Conservation (phyloP, 2,888 invertebrate genomes). For the Girardia tigrina region DNA sequence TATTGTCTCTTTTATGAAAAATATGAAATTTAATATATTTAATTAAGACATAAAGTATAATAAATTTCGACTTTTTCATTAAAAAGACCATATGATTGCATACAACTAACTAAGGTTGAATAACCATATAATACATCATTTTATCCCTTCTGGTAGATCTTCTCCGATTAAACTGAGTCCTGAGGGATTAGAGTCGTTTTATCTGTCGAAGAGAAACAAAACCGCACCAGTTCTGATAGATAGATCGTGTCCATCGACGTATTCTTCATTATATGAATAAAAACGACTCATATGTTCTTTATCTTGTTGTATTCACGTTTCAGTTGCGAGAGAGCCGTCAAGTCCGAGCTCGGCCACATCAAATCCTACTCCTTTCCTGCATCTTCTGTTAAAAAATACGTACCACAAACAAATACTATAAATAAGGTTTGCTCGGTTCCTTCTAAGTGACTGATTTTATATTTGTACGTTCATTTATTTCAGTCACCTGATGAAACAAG, state of each 20-base stretch:
- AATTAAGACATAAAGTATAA: no score
- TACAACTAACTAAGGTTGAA: no score
- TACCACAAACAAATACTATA: neutral
- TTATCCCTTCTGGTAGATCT: no score
- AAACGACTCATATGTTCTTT: no score
- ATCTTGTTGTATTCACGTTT: neutral
- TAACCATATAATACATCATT: no score
- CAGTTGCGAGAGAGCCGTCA: neutral
- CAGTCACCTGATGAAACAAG: neutral
- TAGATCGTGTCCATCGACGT: no score
- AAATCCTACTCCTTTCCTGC: neutral
- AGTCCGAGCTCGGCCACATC: neutral
- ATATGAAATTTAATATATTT: no score
- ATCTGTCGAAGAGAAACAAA: neutral
- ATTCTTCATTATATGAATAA: no score
- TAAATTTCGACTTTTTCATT: no score
- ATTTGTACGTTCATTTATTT: neutral
- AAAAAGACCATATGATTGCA: no score
- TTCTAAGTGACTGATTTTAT: neutral
- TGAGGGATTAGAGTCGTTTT: neutral
- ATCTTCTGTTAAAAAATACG: neutral
- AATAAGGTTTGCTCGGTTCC: neutral
- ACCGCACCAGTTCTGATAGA: no score
- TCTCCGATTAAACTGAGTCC: constrained; percentile 1
- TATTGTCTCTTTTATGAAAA: no score